Conservation (phyloP, 1,140 invertebrate species). For the Trichogramma pretiosum region DNA sequence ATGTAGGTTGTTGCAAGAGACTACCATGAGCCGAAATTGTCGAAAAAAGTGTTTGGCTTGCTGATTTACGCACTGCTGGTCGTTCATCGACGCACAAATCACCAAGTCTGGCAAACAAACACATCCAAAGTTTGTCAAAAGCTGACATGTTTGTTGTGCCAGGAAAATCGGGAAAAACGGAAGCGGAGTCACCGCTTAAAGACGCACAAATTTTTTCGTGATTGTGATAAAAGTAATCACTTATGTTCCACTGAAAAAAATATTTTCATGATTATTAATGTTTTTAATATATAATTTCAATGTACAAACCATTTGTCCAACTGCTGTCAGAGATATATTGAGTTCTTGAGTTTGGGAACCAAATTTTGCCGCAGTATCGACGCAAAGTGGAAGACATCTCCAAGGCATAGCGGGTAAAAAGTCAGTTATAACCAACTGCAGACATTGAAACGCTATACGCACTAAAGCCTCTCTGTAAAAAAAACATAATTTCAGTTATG, state of each 20-base stretch:
- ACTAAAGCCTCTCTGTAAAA: conserved; percentile 79
- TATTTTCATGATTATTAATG: conserved; percentile 12
- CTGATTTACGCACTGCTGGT: conserved; percentile 94
- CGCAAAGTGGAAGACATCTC: conserved; percentile 78
- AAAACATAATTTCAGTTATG: conserved; percentile 17
- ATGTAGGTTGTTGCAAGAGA: conserved; percentile 76
- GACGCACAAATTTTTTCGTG: conserved; percentile 74
- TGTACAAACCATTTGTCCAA: conserved; percentile 78
- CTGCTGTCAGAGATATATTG: conserved; percentile 96
- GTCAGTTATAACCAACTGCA: conserved; percentile 95
- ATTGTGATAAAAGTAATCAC: conserved; percentile 94
- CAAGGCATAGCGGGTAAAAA: conserved; percentile 82
- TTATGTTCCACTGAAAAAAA: conserved; percentile 85
- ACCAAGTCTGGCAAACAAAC: conserved; percentile 78
- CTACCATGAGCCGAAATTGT: conserved; percentile 92
- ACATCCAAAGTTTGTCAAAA: conserved; percentile 94
- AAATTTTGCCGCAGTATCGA: conserved; percentile 92
- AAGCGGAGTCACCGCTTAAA: conserved; percentile 55
- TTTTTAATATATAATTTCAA: background rate
- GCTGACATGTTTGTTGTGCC: conserved; percentile 75
- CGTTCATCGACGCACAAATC: conserved; percentile 91
- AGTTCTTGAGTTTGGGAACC: conserved; percentile 93
- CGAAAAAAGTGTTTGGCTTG: conserved; percentile 95
- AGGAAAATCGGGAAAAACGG: conserved; percentile 73
- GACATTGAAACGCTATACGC: conserved; percentile 88